Base-by-base conservation (phyloP, 2,888 invertebrate genomes). In the Uropetala carovei region DNA sequence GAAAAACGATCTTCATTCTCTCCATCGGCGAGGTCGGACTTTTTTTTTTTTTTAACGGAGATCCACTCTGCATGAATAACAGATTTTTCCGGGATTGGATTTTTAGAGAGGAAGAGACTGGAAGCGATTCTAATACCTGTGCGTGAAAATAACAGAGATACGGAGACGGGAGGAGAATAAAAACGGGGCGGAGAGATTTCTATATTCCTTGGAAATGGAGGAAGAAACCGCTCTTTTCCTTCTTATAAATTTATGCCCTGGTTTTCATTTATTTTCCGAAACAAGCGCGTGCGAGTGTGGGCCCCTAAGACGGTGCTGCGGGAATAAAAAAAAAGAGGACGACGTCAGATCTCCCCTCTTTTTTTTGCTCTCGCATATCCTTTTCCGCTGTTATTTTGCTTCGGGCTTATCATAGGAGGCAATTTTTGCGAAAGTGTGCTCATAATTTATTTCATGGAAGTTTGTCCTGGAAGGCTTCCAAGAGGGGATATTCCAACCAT, bases 381-480 rank as follows among this genome's bases (percentile, higher is more conserved):
- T 27, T 86, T 59, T 27, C 43, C 18, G 30, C 43, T 64, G n/a
- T 68, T n/a, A 89, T 60, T 89, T 68, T 13, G 7, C n/a, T 13
- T n/a, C 89, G 43, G n/a, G 60, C 89, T 89, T 89, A 89, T 89
- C 89, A 68, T 60, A 64, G 43, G 89, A 18, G n/a, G 18, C n/a
- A 43, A 43, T 64, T 89, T 43, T 58, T 89, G 22, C 64, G 11
- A 89, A 89, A 89, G 27, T 64, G 8, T n/a, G 43, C n/a, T 89
- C 11, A 68, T 89, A 68, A 68, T 89, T 89, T 89, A 89, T 89
- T 64, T 89, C 56, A 64, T n/a, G 89, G 64, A 43, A 68, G 27
- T 89, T 89, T 89, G 64, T 27, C 43, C 68, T 89, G 89, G 89
- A 89, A 56, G 9, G 0, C 18, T 18, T 30, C 89, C 89, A 89